phyloP scores from a whole-genome alignment of 92 coral and sea anemone species.

The Phymanthus crucifer region DNA sequence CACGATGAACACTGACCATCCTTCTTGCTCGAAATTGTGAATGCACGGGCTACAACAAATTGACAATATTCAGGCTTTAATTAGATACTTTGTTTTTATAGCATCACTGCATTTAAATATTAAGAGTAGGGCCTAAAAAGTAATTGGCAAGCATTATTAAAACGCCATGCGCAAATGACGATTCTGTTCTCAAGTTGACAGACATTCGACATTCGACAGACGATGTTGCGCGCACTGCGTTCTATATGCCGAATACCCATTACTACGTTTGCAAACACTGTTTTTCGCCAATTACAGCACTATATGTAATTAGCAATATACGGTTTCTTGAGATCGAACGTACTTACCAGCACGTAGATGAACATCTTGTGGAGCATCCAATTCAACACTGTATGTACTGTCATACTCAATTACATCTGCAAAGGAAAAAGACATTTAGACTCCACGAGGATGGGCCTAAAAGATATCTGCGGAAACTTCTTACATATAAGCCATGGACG shows the following conservation, averaged over 20 bases:
- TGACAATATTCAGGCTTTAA: background rate
- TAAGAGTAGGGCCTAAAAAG: too few species aligned
- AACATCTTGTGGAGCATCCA: conserved; percentile 18
- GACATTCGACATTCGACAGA: too few species aligned
- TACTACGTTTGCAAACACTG: too few species aligned
- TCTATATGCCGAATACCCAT: background rate
- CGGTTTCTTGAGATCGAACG: too few species aligned
- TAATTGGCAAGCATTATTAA: background rate
- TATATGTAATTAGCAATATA: too few species aligned
- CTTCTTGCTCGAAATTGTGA: conserved; percentile 38
- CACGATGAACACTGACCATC: conserved; percentile 44
- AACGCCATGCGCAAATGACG: too few species aligned
- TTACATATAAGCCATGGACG: too few species aligned
- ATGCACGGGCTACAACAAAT: conserved; percentile 46
- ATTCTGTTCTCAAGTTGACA: too few species aligned
- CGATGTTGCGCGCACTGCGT: too few species aligned
- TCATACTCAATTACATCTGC: conserved; percentile 16
- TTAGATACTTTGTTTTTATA: too few species aligned
- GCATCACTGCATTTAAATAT: too few species aligned
- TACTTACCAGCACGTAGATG: conserved; percentile 35
- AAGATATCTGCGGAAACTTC: background rate
- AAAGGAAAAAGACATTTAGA: background rate
- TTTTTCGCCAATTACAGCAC: too few species aligned
- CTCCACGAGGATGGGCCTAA: background rate
- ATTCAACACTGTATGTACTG: background rate